phyloP scores from a whole-genome alignment of 2,888 invertebrate species.

The Germaria angustata region DNA sequence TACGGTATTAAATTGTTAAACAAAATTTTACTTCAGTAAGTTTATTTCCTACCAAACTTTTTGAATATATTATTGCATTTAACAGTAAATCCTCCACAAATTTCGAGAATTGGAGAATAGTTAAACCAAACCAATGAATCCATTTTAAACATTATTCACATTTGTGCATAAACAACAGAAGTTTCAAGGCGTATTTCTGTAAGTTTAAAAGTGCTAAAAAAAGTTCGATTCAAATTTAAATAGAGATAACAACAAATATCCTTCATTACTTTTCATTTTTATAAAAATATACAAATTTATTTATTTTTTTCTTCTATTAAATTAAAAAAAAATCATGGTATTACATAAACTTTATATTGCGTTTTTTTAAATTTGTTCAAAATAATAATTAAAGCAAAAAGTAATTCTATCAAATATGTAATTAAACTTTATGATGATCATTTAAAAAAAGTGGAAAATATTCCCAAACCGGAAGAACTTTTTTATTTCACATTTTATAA shows the following conservation, averaged over 20 bases:
- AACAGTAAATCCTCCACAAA: too few relatives aligned
- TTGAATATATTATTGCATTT: too few relatives aligned
- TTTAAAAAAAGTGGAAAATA: constrained; percentile 61
- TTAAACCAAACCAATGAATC: too few relatives aligned
- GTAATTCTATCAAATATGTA: neutral
- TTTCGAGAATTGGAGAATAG: too few relatives aligned
- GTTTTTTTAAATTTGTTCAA: constrained; percentile 14
- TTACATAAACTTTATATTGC: constrained; percentile 28
- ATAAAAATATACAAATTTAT: constrained; percentile 57
- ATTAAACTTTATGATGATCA: constrained; percentile 15
- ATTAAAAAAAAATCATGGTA: constrained; percentile 22
- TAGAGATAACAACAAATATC: neutral
- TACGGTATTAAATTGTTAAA: too few relatives aligned
- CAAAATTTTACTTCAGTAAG: too few relatives aligned
- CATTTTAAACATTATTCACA: too few relatives aligned
- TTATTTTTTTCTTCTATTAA: constrained; percentile 6
- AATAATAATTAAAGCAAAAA: constrained; percentile 31
- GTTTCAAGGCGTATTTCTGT: too few relatives aligned
- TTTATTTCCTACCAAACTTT: too few relatives aligned
- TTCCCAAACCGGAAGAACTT: constrained; percentile 69
- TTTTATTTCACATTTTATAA: constrained; percentile 48
- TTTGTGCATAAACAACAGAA: too few relatives aligned
- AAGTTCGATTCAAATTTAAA: too few relatives aligned
- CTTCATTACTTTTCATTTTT: constrained; percentile 36
- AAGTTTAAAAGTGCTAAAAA: too few relatives aligned